Base-by-base conservation (phyloP, 2,888 invertebrate species). In the Cosmorhoe ocellata region DNA sequence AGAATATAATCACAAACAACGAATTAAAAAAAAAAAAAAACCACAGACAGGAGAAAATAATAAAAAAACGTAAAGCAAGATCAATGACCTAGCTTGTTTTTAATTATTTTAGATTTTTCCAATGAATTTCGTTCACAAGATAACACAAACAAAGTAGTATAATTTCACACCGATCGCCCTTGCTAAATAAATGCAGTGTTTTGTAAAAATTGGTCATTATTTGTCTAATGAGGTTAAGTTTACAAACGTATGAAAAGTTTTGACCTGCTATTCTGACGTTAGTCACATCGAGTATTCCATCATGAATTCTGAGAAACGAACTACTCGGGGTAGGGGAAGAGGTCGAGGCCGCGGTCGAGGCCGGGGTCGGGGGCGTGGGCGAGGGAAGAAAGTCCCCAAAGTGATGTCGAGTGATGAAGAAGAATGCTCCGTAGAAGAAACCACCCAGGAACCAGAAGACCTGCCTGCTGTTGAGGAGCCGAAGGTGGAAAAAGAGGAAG, bases 321-420 rank as follows among this genome's bases (percentile, higher is more conserved):
- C 94, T 69, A 81, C 92, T 31, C 92, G 95, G 45, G 95, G 95
- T 12, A 89, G 96, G 66, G 94, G 95, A 38, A 91, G 95, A 26
- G 95, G 96, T n/a, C 91, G 95, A 27, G 95, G 95, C 14, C 92
- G 96, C 26, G 95, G 95, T 43, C 91, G 96, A 56, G 94, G 95
- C 28, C 85, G 94, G 39, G 94, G 94, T n/a, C 78, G 93, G 49
- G 93, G 94, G 8, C 91, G 94, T 50, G 94, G 94, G 26, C 87
- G 95, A 58, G 93, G 94, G 5, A 95, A 94, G 76, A 96, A 95
- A 77, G 94, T 94, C 41, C 91, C 93, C 0, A 95, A 95, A 85
- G 93, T 94, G 14, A 90, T 92, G 88, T 93, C 88, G 63, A 93
- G 91, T 76, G 93, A 91, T 58, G 92, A 90, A 61, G 90, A 92